phyloP scores from a whole-genome alignment of 2,888 invertebrate species.

The Athripsodes cinereus region DNA sequence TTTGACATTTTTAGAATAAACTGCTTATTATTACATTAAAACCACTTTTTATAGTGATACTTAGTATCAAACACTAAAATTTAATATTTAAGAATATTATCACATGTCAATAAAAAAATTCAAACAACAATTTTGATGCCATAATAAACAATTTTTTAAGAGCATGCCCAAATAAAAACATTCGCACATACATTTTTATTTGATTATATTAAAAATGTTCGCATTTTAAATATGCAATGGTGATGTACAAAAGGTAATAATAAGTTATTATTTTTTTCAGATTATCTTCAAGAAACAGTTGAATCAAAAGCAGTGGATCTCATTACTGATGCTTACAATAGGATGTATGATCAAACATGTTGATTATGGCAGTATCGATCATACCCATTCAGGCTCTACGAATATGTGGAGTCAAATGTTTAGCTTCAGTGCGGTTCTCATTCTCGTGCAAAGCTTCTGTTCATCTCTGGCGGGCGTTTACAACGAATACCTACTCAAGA shows the following conservation, averaged over 20 bases:
- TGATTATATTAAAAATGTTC: not conserved
- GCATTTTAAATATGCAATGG: too few species aligned
- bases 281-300: conserved; percentile 79
- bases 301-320: conserved; percentile 80
- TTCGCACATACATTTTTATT: not conserved
- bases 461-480: conserved; percentile 95
- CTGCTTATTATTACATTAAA: too few species aligned
- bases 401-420: conserved; percentile 32
- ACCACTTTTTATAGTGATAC: too few species aligned
- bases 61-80: too few species aligned
- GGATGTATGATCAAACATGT: conserved; percentile 80
- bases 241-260: too few species aligned
- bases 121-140: too few species aligned
- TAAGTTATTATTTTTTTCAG: conserved; percentile 58
- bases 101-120: too few species aligned
- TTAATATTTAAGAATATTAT: too few species aligned
- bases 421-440: conserved; percentile 58
- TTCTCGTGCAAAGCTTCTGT: conserved; percentile 75
- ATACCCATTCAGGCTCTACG: not conserved
- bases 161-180: too few species aligned
- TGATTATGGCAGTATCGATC: conserved; percentile 26
- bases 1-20: too few species aligned
- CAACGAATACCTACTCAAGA: conserved; percentile 89
- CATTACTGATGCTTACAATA: conserved; percentile 74
- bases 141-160: too few species aligned